Base-by-base conservation (phyloP, 2,888 invertebrate species). In the Drosophila mimetica region DNA sequence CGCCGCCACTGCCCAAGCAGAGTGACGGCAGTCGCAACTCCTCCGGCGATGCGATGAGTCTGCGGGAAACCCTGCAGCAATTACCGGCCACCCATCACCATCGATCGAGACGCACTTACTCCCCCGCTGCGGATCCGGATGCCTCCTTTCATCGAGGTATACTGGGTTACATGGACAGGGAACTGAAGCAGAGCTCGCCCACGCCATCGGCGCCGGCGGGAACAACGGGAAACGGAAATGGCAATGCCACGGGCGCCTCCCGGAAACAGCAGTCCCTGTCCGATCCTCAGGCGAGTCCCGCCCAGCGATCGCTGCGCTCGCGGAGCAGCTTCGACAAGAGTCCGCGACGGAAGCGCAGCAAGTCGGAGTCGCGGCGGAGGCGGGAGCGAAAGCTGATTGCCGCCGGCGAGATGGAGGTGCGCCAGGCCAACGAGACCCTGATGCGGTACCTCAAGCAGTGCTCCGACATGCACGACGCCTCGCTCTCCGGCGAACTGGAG, bases 381-480 rank as follows among this genome's bases (percentile, higher is more conserved):
- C 87, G 92, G 6, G 92, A 92, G 74, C 86, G 92, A 0, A 92
- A 92, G 64, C 74, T 92, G 1, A 92, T 92, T 47, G 92, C 92
- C 4, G 92, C 92, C 50, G 92, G 92, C 9, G 92, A 92, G 74
- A 90, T 92, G 91, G 92, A 92, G 75, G 92, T 92, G 37, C 78
- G 91, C 0, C 92, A 92, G 71, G 92, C 92, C 2, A 92, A 92
- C 51, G 92, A 92, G 64, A 92, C 92, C 0, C 72, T 92, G 34
- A 92, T 92, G 92, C 85, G 91, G 3, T 92, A 92, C 65, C 83
- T 92, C 41, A 92, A 92, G 32, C 92, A 92, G 60, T 92, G 91
- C 73, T 89, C 92, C n/a, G 92, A 92, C 54, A 90, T 92, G 89
- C 91, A 92, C 55, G 92, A 92, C 76, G 92, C 91, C 20, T 92